Percentiles rank a stretch among this genome's conserved stretches.
These are phyloP conservation scores for Perodicticus potto DNA, from an alignment of 2,797 vertebrate genomes.

Conservation along the genomic window DNA sequence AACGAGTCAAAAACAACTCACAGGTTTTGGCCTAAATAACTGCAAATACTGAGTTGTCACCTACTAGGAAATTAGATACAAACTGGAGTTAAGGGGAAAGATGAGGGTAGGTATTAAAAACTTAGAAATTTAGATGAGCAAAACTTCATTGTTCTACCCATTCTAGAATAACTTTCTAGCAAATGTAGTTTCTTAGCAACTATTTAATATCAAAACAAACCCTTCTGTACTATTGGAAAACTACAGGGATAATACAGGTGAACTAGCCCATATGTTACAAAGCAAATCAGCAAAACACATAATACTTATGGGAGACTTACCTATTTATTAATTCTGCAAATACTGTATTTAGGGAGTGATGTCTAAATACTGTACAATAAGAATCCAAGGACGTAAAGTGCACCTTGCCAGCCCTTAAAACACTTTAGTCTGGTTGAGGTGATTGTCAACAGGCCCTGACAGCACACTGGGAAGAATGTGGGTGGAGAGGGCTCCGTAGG, in stretches of 20 bases:
- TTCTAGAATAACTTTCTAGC: constrained; percentile 7
- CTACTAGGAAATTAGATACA: neutral
- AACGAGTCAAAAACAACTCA: neutral
- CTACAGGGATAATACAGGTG: neutral
- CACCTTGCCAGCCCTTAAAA: neutral
- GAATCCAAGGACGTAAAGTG: neutral
- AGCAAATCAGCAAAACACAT: neutral
- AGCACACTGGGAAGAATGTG: no score
- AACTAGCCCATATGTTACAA: neutral
- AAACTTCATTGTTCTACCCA: neutral
- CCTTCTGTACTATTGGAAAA: neutral
- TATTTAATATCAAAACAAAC: neutral
- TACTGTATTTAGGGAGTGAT: neutral
- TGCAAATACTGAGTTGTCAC: neutral
- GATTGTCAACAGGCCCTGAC: neutral
- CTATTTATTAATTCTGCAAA: neutral
- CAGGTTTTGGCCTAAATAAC: neutral
- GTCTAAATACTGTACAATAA: neutral
- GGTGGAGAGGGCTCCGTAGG: neutral
- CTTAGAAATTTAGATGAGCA: constrained; percentile 37
- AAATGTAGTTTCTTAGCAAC: neutral
- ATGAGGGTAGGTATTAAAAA: neutral
- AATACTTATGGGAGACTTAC: neutral
- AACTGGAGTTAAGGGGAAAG: neutral
- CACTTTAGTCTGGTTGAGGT: neutral